Evolutionary conservation across 1,140 invertebrate species (phyloP).

Genomic region (Macrobrachium rosenbergii): DNA sequence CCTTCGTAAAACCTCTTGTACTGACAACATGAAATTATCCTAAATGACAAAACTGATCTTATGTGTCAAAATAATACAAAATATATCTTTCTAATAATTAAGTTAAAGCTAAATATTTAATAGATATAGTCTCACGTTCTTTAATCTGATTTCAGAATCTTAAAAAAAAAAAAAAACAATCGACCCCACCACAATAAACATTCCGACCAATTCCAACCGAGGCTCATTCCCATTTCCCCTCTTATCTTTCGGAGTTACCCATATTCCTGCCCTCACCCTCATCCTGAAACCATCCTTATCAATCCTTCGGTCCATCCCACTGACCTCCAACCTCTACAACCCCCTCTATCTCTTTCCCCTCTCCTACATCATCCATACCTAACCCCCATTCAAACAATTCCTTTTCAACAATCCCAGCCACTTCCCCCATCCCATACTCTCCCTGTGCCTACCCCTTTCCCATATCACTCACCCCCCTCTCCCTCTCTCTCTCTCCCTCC

Average conservation of each 20-base stretch:
- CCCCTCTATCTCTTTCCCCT: neutral
- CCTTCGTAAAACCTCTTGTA: no score
- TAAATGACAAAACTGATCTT: no score
- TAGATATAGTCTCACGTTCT: no score
- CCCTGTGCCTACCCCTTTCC: neutral
- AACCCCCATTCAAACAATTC: neutral
- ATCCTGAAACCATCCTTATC: neutral
- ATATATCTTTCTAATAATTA: no score
- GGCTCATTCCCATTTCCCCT: neutral
- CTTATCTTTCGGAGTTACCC: neutral
- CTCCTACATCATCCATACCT: neutral
- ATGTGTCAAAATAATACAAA: no score
- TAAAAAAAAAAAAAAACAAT: neutral
- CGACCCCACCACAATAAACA: neutral
- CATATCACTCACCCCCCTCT: neutral
- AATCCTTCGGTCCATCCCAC: neutral
- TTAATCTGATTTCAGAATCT: neutral
- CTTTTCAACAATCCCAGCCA: constrained; percentile 7
- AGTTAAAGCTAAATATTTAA: no score
- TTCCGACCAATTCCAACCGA: neutral
- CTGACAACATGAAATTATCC: no score
- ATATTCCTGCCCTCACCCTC: neutral
- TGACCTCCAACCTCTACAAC: no score
- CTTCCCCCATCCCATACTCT: neutral
- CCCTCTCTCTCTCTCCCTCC: neutral